Evolutionary conservation across 2,797 vertebrate species (phyloP), one percentile per base, ranked within the genome.

Genomic region (Dicrostonyx torquatus): DNA sequence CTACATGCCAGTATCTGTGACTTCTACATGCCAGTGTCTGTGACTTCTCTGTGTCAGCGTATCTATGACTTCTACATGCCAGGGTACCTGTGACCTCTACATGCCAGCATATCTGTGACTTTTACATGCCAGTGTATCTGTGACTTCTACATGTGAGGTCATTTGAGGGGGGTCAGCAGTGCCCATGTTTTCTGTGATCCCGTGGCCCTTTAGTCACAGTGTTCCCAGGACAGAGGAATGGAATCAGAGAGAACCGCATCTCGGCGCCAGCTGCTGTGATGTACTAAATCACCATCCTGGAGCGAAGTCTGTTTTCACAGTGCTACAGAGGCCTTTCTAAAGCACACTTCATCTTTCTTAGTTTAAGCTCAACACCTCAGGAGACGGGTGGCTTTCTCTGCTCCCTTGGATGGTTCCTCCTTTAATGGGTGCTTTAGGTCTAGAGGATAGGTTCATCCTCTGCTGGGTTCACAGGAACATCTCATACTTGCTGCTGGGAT

Each of bases 361-460:
- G 97, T 98, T 98, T 96, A 98, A 97, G 94, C 87, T 93, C 62
- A 64, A 40, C 95, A 97, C 97, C 97, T 96, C 95, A 97, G 97
- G 98, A 97, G 97, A 84, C 97, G 14, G 37, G 73, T 84, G 90
- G 72, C 94, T 97, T 96, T 53, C 93, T 97, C 95, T 89, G 89
- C 89, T 96, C 93, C 95, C 97, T 94, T 79, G 60, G 55, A 76
- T 91, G 79, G 31, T 83, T 60, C 78, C 43, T 94, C n/a, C 97
- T 97, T 92, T 95, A 97, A 89, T 94, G 60, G 88, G 2, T 53
- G 89, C 88, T 96, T 95, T 97, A 66, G 96, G 95, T 96, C 77
- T n/a, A 68, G 86, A 75, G 87, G 94, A 90, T 94, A 92, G 75
- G 89, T 0, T 11, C 86, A 3, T 83, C 79, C 37, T 91, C 96